A percentile compares a stretch with the other conserved stretches of the same genome.
These are phyloP conservation scores for Elephantulus edwardii DNA, from an alignment of 2,113 vertebrate species.

Conservation along the genomic window DNA sequence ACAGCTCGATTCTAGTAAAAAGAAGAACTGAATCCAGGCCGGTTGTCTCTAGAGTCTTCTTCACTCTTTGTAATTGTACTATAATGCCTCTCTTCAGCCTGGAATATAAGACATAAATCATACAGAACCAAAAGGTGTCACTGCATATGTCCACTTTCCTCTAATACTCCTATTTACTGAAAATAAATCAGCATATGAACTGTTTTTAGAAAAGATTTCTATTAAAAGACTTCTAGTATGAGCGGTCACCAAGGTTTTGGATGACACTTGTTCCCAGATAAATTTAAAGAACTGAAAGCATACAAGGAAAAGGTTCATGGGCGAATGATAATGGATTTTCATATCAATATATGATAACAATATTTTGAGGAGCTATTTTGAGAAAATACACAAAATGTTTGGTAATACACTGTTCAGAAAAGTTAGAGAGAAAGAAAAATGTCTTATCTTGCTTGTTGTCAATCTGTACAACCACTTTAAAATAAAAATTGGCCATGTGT, in stretches of 20 bases:
- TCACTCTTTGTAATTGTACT: background rate
- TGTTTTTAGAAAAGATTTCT: background rate
- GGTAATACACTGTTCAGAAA: background rate
- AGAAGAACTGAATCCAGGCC: background rate
- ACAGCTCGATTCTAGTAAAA: background rate
- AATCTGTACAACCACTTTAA: background rate
- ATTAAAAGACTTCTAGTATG: background rate
- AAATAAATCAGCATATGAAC: background rate
- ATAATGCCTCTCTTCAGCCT: background rate
- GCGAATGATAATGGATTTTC: background rate
- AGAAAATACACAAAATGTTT: background rate
- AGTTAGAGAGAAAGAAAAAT: background rate
- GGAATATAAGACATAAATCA: background rate
- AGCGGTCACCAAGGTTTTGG: background rate
- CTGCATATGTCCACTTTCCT: background rate
- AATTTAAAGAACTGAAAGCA: background rate
- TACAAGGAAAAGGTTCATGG: background rate
- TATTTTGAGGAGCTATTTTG: conserved; percentile 16
- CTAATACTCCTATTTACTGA: background rate
- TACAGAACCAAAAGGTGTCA: background rate
- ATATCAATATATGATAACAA: background rate
- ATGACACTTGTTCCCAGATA: background rate
- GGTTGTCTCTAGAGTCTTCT: background rate
- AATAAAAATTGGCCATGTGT: background rate
- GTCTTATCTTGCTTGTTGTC: background rate